These are phyloP conservation scores for Ptilodon capucinus DNA, from an alignment of 2,888 invertebrate species.

Conservation along the genomic window DNA sequence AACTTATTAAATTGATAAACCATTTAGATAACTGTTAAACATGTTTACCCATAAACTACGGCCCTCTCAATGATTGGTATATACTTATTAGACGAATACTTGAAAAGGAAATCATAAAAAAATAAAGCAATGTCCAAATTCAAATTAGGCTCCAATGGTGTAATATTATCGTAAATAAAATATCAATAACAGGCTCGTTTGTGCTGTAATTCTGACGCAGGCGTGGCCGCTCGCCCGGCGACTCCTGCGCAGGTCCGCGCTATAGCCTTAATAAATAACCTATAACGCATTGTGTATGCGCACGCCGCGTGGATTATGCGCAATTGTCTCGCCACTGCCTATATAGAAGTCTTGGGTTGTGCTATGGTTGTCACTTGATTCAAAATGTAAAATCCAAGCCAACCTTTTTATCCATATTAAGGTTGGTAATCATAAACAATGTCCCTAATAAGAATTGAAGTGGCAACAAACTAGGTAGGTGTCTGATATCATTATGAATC, in stretches of 20 bases:
- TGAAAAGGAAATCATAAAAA: no score
- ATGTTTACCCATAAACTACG: no score
- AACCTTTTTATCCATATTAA: neutral
- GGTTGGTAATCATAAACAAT: no score
- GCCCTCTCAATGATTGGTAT: no score
- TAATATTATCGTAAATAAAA: slow-evolving; percentile 48
- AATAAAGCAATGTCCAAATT: slow-evolving; percentile 5
- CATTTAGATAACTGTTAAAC: no score
- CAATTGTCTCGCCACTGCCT: slow-evolving; percentile 53
- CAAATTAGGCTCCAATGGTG: slow-evolving; percentile 9
- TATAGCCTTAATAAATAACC: slow-evolving; percentile 48
- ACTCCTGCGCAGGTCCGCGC: slow-evolving; percentile 12
- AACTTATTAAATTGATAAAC: no score
- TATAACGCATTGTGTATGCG: slow-evolving; percentile 61
- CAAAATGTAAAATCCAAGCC: no score
- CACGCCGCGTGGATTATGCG: slow-evolving; percentile 66
- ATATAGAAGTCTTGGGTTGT: slow-evolving; percentile 9
- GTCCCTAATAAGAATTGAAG: no score
- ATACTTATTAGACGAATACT: no score
- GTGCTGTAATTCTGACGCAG: slow-evolving; percentile 49
- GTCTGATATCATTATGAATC: no score
- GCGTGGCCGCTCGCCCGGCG: neutral
- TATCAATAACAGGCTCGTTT: slow-evolving; percentile 74
- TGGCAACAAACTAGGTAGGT: no score
- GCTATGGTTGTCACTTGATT: neutral